phyloP scores from a whole-genome alignment of 2,888 invertebrate species.

The Phalangium opilio region DNA sequence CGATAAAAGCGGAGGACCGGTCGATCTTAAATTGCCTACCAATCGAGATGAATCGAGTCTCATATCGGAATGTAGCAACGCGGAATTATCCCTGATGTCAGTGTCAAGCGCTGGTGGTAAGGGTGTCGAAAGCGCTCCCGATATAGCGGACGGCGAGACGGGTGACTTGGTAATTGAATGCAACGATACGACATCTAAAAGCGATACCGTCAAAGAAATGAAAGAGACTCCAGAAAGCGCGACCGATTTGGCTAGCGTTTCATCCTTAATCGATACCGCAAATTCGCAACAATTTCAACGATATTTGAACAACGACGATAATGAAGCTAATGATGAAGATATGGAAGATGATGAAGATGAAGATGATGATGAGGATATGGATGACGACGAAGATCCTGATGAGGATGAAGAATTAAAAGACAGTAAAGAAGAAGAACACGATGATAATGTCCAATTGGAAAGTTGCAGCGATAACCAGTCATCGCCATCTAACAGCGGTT shows the following conservation, averaged over 20 bases:
- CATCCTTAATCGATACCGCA: conserved; percentile 59
- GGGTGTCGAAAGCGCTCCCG: not conserved
- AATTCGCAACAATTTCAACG: conserved; percentile 33
- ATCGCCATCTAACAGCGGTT: not conserved
- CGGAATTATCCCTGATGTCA: not conserved
- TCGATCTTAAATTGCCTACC: not conserved
- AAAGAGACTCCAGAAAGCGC: conserved; percentile 24
- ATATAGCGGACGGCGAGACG: not conserved
- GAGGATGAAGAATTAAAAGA: conserved; percentile 35
- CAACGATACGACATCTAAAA: not conserved
- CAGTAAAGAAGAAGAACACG: conserved; percentile 8
- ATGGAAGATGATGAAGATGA: conserved; percentile 11
- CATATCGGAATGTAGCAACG: not conserved
- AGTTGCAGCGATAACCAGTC: conserved; percentile 4
- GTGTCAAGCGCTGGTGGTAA: not conserved
- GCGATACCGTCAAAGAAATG: not conserved
- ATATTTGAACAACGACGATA: conserved; percentile 11
- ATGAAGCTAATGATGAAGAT: conserved; percentile 7
- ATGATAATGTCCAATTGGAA: not conserved
- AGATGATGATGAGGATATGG: conserved; percentile 2
- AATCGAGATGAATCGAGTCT: not conserved
- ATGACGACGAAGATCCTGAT: conserved; percentile 25
- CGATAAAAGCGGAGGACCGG: not conserved
- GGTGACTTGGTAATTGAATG: not conserved
- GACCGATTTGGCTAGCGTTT: conserved; percentile 57